Evolutionary conservation across 1,140 invertebrate species (phyloP).

Genomic region (Drosophila bipectinata): DNA sequence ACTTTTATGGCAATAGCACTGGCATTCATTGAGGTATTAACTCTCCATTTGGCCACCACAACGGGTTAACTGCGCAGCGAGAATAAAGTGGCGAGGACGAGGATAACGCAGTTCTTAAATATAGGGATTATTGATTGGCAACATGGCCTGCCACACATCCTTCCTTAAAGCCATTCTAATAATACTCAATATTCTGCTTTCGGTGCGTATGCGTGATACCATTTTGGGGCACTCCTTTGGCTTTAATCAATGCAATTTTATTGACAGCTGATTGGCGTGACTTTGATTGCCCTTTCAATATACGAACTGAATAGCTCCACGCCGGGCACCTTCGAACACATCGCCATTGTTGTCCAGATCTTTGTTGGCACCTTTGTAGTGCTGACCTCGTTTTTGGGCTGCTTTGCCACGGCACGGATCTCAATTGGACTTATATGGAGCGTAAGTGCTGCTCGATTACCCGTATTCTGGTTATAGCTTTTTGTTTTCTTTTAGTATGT

Average conservation of each 20-base stretch:
- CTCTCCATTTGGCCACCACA: constrained; percentile 13
- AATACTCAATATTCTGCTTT: constrained; percentile 71
- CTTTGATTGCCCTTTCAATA: constrained; percentile 72
- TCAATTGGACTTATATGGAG: constrained; percentile 76
- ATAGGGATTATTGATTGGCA: constrained; percentile 66
- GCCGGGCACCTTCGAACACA: constrained; percentile 76
- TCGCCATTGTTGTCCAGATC: constrained; percentile 77
- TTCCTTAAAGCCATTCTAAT: constrained; percentile 72
- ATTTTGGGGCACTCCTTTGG: not conserved
- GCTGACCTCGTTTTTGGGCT: constrained; percentile 75
- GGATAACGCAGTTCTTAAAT: constrained; percentile 47
- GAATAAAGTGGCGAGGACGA: constrained; percentile 17
- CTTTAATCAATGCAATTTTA: not conserved
- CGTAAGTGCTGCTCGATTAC: constrained; percentile 40
- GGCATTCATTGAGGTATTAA: constrained; percentile 21
- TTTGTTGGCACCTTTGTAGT: constrained; percentile 80
- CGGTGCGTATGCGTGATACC: constrained; percentile 73
- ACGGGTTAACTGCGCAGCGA: constrained; percentile 51
- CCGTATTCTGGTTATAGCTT: not conserved
- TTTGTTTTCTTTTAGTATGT: constrained; percentile 44
- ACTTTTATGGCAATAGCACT: constrained; percentile 64
- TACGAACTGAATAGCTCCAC: constrained; percentile 73
- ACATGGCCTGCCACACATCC: constrained; percentile 62
- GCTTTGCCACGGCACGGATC: constrained; percentile 63
- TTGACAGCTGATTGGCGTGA: constrained; percentile 72